Base-by-base conservation (phyloP, 2,113 vertebrate genomes). In the Rhipidura dahli region DNA sequence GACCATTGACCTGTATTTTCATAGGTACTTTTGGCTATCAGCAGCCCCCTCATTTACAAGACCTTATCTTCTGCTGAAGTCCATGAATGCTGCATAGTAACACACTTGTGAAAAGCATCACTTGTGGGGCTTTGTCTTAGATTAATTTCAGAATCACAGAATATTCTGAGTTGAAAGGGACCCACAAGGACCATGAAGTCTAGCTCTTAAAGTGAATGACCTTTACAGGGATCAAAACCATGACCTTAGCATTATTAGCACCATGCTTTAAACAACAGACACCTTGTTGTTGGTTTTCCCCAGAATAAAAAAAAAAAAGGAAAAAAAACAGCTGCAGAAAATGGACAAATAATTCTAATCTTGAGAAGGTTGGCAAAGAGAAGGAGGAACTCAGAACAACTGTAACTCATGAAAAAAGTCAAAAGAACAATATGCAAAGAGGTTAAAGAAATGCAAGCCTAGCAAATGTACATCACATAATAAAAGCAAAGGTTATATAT, bases 131-230 rank as follows among this genome's bases (percentile, higher is more conserved):
- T 68, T 47, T 50, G 6, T 15, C n/a, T 21, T 65, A 4, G 56
- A 47, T 11, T 65, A 18, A 44, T 42, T 63, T 63, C 22, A 77
- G 45, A 76, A 44, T 59, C 31, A 47, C 15, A 27, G 18, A 45
- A 66, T 50, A 51, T 37, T 59, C 44, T 51, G 17, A 68, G 24
- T 44, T 33, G 17, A 9, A 86, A 86, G 21, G 13, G 9, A 59
- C 7, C 21, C 9, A 68, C 17, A 51, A 37, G 26, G 9, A 44
- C 27, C 20, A 59, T 42, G 7, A 31, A 59, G 5, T 51, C 21
- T 9, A 59, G 4, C 26, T 22, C 26, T 18, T 12, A 18, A 51
- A 37, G 33, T 28, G 9, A 44, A 33, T 0, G 0, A 8, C 11
- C 33, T 51, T 51, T 33, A 17, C 9, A 60, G 33, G 11, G 31